phyloP scores from a whole-genome alignment of 2,888 invertebrate species.

The Trypoxylon attenuatum region DNA sequence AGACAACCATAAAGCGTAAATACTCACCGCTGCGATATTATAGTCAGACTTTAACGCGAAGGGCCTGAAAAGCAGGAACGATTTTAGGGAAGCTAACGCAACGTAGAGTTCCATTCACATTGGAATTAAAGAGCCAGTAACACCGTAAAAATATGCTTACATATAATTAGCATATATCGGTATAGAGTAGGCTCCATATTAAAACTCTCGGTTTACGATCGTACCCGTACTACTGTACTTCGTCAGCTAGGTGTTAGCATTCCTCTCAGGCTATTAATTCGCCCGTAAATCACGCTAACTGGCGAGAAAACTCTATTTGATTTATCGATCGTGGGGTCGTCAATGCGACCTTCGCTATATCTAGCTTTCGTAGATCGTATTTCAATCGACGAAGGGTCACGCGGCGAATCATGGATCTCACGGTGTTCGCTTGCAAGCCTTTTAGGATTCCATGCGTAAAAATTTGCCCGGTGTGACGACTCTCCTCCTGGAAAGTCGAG shows the following conservation, averaged over 20 bases:
- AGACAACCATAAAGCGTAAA: too few species aligned
- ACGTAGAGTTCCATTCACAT: slow-evolving; percentile 43
- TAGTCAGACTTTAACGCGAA: neutral
- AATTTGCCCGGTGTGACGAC: neutral
- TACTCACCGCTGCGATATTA: too few species aligned
- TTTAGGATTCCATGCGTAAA: neutral
- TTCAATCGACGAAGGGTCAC: neutral
- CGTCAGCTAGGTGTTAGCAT: slow-evolving; percentile 47
- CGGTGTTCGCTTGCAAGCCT: neutral
- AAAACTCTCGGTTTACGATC: slow-evolving; percentile 50
- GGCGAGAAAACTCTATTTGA: slow-evolving; percentile 35
- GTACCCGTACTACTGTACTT: slow-evolving; percentile 17
- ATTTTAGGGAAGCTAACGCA: slow-evolving; percentile 2
- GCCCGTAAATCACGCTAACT: slow-evolving; percentile 39
- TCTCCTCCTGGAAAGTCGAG: neutral
- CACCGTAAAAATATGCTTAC: slow-evolving; percentile 43
- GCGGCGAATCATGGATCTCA: neutral
- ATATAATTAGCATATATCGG: slow-evolving; percentile 58
- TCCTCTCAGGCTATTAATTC: slow-evolving; percentile 44
- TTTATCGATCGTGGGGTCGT: slow-evolving; percentile 44
- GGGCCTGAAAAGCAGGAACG: neutral
- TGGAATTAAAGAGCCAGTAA: slow-evolving; percentile 33
- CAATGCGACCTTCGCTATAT: too few species aligned
- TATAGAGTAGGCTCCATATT: slow-evolving; percentile 26
- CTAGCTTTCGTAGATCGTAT: slow-evolving; percentile 23